phyloP scores from a whole-genome alignment of 2,797 vertebrate species.

The Potorous gilbertii region DNA sequence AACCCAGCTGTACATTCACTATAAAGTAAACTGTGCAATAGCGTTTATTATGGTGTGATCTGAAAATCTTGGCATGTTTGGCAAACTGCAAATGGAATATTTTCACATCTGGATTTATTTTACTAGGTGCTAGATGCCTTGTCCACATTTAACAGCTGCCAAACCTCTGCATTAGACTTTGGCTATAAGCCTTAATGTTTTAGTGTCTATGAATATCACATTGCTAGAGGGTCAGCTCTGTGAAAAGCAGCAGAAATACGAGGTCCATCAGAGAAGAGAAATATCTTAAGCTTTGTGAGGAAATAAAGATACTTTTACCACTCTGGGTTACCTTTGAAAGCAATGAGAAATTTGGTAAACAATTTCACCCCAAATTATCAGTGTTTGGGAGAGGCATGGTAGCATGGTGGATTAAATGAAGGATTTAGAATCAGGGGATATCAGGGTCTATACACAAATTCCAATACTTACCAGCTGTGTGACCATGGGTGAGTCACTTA shows the following conservation, averaged over 20 bases:
- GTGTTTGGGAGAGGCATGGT: background rate
- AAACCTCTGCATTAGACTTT: background rate
- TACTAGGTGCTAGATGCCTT: conserved; percentile 38
- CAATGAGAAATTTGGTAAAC: background rate
- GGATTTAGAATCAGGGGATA: background rate
- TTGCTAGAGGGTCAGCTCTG: background rate
- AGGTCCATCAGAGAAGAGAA: background rate
- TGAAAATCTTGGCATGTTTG: conserved; percentile 47
- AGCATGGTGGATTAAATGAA: background rate
- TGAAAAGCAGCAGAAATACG: conserved; percentile 9
- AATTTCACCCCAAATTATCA: background rate
- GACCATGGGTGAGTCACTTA: background rate
- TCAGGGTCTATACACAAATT: background rate
- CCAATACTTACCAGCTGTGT: background rate
- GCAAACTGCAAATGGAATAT: conserved; percentile 67
- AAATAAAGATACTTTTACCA: background rate
- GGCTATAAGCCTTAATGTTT: background rate
- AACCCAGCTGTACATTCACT: background rate
- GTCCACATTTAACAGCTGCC: conserved; percentile 61
- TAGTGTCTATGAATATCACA: background rate
- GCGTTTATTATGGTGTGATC: background rate
- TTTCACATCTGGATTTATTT: conserved; percentile 39
- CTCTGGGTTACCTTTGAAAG: background rate
- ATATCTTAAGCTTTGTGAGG: conserved; percentile 15
- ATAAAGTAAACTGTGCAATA: background rate